Conservation (phyloP, 2,888 invertebrate genomes). For the Dusona sp. region DNA sequence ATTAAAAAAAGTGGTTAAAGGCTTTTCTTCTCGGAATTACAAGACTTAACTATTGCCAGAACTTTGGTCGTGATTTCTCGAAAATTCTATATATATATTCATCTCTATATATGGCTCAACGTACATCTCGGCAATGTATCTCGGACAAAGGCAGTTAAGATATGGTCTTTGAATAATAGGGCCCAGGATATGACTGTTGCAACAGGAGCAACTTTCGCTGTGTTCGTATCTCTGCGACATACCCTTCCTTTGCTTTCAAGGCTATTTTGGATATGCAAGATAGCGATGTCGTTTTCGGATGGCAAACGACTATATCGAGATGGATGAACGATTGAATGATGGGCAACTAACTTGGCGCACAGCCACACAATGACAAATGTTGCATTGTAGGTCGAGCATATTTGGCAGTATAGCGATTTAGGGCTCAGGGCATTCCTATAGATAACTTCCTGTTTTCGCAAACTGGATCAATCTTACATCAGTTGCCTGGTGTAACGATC, state of each 20-base stretch:
- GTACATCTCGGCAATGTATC: no score
- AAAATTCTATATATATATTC: no score
- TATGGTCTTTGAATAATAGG: background rate
- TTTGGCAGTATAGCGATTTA: conserved; percentile 5
- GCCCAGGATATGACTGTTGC: no score
- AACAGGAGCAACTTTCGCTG: no score
- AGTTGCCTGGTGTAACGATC: no score
- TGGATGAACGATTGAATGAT: conserved; percentile 17
- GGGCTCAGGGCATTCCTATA: background rate
- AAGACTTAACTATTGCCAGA: no score
- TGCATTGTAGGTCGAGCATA: background rate
- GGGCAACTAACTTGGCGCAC: conserved; percentile 2
- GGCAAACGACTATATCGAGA: background rate
- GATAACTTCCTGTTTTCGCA: background rate
- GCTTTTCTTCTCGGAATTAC: no score
- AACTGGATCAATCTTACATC: conserved; percentile 5
- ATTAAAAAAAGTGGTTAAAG: no score
- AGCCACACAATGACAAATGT: conserved; percentile 20
- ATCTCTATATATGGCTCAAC: no score
- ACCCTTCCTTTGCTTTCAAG: background rate
- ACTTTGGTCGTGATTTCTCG: background rate
- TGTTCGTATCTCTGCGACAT: no score
- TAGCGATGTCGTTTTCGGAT: background rate
- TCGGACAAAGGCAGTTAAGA: background rate
- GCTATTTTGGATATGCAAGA: background rate